Conservation (phyloP, 2,113 vertebrate genomes). For the Columba janthina region DNA sequence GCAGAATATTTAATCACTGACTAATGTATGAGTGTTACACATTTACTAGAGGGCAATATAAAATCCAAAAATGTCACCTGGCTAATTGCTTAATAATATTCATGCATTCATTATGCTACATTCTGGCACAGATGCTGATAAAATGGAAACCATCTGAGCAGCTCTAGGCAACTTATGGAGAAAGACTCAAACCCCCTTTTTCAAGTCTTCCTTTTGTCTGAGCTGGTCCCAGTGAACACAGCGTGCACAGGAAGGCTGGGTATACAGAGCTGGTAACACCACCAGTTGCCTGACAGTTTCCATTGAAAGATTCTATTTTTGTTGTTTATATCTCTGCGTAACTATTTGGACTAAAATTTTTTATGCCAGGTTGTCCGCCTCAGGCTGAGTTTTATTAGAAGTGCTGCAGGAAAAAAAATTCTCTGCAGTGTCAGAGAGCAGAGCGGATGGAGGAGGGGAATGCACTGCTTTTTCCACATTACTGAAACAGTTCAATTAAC, state of each 20-base stretch:
- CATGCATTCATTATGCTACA: neutral
- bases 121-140: neutral
- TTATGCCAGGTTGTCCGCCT: neutral
- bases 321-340: neutral
- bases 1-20: neutral
- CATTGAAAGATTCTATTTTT: neutral
- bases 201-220: neutral
- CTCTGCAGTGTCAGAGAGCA: neutral
- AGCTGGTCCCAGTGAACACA: neutral
- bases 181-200: neutral
- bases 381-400: neutral
- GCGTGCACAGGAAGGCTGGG: neutral
- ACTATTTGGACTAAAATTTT: neutral
- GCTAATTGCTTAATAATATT: neutral
- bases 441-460: neutral
- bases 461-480: neutral
- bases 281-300: neutral
- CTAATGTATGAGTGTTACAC: neutral
- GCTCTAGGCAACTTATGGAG: neutral
- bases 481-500: neutral
- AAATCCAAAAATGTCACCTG: neutral
- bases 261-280: neutral
- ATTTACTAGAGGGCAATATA: neutral
- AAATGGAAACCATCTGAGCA: neutral
- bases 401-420: neutral